Evolutionary conservation across 2,797 vertebrate genomes (phyloP).

Genomic region (Helostoma temminkii): DNA sequence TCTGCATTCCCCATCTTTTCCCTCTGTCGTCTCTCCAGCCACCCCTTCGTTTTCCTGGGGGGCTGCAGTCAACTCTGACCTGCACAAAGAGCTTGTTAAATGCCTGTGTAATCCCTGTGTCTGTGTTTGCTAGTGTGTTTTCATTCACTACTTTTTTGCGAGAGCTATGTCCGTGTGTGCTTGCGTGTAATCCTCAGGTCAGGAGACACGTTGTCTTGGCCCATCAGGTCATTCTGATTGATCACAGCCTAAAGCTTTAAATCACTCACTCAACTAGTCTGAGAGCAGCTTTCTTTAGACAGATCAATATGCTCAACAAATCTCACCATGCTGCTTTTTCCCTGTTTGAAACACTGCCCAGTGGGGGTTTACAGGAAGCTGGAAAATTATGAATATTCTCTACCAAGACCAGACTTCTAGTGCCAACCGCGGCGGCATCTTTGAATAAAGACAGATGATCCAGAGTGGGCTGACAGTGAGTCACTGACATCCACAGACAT

Average conservation of each 20-base stretch:
- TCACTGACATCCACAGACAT: conserved; percentile 74
- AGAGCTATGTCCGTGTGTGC: conserved; percentile 14
- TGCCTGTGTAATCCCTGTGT: conserved; percentile 82
- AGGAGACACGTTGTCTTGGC: conserved; percentile 73
- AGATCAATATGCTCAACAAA: conserved; percentile 36
- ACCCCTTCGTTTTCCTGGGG: conserved; percentile 64
- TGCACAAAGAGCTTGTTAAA: conserved; percentile 84
- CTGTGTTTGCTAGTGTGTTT: conserved; percentile 63
- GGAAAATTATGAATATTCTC: conserved; percentile 31
- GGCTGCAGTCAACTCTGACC: conserved; percentile 83
- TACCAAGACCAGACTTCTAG: background rate
- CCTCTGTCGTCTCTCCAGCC: conserved; percentile 23
- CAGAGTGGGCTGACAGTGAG: conserved; percentile 59
- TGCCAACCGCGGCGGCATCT: conserved; percentile 32
- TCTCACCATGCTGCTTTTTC: background rate
- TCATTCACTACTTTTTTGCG: conserved; percentile 30
- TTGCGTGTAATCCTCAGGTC: conserved; percentile 54
- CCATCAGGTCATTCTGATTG: conserved; percentile 73
- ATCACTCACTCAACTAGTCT: conserved; percentile 46
- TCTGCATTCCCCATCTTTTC: conserved; percentile 58
- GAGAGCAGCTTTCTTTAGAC: conserved; percentile 4
- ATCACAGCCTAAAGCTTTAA: conserved; percentile 59
- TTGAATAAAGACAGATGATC: conserved; percentile 73
- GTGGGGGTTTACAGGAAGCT: conserved; percentile 23
- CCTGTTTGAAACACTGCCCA: conserved; percentile 15